Evolutionary conservation across 2,113 vertebrate species (phyloP).

Genomic region (Sitta europaea): DNA sequence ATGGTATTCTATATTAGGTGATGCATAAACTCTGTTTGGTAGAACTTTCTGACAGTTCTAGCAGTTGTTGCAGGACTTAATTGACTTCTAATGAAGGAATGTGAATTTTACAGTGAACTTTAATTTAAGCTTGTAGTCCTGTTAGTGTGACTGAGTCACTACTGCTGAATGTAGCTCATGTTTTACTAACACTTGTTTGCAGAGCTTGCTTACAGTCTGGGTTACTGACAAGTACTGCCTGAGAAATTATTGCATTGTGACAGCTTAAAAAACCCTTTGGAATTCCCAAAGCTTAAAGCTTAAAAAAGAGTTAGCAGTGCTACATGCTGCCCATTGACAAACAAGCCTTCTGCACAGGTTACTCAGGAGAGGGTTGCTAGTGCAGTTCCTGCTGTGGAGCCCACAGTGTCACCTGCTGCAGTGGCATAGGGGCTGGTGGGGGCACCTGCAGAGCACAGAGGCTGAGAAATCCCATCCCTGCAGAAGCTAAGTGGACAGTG

Average conservation of each 20-base stretch:
- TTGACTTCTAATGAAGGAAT: not conserved
- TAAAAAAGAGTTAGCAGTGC: not conserved
- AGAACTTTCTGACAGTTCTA: not conserved
- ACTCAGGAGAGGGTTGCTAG: not conserved
- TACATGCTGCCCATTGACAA: not conserved
- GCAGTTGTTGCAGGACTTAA: not conserved
- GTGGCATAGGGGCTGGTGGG: not conserved
- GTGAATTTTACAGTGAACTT: not conserved
- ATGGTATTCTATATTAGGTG: not conserved
- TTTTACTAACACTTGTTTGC: not conserved
- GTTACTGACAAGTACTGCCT: not conserved
- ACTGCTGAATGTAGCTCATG: not conserved
- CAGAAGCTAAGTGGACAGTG: no score
- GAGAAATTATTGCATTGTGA: not conserved
- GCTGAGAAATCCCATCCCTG: not conserved
- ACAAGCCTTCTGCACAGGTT: not conserved
- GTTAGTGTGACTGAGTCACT: not conserved
- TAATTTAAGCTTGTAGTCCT: not conserved
- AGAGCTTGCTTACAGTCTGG: rapidly evolving
- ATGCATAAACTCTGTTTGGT: not conserved
- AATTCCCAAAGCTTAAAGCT: not conserved
- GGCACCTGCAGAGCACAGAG: not conserved
- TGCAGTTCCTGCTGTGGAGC: not conserved
- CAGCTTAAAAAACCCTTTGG: not conserved
- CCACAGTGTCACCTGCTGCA: not conserved